Evolutionary conservation across 2,797 vertebrate genomes (phyloP), one percentile per base, ranked within the genome.

Genomic region (Dicrostonyx torquatus): DNA sequence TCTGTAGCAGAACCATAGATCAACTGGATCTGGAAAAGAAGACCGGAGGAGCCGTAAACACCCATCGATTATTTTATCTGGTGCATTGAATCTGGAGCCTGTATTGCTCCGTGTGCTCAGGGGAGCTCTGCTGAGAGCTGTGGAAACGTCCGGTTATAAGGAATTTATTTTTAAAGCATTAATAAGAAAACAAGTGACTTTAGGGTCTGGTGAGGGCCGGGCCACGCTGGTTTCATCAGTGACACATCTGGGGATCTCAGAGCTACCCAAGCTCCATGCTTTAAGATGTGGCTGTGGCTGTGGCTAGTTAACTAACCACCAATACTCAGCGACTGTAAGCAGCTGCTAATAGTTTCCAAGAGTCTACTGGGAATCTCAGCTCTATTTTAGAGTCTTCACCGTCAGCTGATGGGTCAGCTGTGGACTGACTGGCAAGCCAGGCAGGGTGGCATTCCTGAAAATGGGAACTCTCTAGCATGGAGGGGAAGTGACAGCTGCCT

Each of bases 1-100:
- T 96, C 84, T 58, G 50, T 20, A 37, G 70, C 78, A 86, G 75
- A 75, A 53, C 15, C 50, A 26, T 70, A 78, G 75, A 94, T 95
- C 80, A 83, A 34, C 43, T 3, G 15, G 13, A 24, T 91, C 76
- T 45, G 55, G 84, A 70, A 68, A 80, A 88, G 0, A n/a, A 94
- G 86, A 31, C 29, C 9, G 2, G 76, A 12, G 24, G 55, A 45
- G 43, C 13, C n/a, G 40, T 48, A 40, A 62, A 86, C 12, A 3
- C 29, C 29, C 53, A 40, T 50, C 43, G 26, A 1, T n/a, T 48
- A 11, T 62, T 4, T 20, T 53, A 17, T 55, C 89, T 70, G 43
- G 80, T 14, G 6, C 34, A 2, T 22, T 58, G 37, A 55, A 13
- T 48, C 66, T 55, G 60, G 50, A 64, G 43, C 48, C 43, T 70